phyloP scores from a whole-genome alignment of 2,113 vertebrate species.

The Eptesicus fuscus region DNA sequence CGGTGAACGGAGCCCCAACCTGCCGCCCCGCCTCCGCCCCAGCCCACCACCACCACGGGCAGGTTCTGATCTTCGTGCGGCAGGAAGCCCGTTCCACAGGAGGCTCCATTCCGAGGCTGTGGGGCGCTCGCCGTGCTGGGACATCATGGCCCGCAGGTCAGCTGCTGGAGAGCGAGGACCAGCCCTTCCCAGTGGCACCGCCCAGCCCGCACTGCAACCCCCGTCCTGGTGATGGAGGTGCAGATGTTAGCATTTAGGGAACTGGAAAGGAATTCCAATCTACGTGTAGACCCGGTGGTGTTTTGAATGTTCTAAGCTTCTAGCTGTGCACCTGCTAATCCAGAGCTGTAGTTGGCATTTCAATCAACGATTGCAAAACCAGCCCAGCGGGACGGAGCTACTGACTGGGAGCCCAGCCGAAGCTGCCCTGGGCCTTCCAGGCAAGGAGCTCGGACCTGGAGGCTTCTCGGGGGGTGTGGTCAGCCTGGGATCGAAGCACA shows the following conservation, averaged over 20 bases:
- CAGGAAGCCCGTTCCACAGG: neutral
- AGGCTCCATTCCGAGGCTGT: rapidly evolving
- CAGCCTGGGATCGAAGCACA: neutral
- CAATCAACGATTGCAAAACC: neutral
- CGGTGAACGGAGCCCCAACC: rapidly evolving
- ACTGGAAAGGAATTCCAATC: rapidly evolving
- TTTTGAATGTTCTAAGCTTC: neutral
- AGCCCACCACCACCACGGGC: rapidly evolving
- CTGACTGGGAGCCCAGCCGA: neutral
- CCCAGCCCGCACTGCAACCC: neutral
- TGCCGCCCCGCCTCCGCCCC: neutral
- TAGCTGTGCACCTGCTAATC: rapidly evolving
- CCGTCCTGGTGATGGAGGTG: rapidly evolving
- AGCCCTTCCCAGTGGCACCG: rapidly evolving
- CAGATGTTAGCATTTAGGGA: rapidly evolving
- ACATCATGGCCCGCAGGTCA: rapidly evolving
- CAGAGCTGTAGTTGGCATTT: neutral
- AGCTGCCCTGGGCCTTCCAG: neutral
- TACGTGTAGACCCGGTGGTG: rapidly evolving
- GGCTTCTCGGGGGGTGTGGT: neutral
- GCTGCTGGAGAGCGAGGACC: rapidly evolving
- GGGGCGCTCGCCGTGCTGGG: neutral
- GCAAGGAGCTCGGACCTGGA: neutral
- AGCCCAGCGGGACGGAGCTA: rapidly evolving
- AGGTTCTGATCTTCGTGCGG: rapidly evolving